Evolutionary conservation across 1,140 invertebrate species (phyloP), one percentile per base, ranked within the genome.

Genomic region (Danaus melanippus): DNA sequence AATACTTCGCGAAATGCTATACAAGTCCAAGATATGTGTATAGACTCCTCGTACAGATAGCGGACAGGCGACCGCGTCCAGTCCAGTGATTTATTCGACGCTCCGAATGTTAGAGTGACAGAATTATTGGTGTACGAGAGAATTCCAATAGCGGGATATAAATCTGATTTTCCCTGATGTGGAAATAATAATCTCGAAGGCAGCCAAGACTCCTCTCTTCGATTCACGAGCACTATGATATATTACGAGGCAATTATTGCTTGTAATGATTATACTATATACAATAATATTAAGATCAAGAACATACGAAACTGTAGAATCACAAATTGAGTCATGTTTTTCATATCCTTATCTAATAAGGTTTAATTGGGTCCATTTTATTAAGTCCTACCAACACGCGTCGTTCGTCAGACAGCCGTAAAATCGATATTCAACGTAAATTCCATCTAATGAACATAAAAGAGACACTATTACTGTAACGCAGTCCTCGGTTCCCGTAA

Each of bases 401-500:
- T 32, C 21, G 21, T 32, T 10, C 17, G 21, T 53, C 41, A 55
- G 58, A 51, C 53, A 60, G 42, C 47, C 53, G 48, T 60, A 17
- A 60, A 60, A 60, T 56, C 48, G 54, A 50, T 39, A 17, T 39
- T 41, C 50, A 1, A 48, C 17, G 39, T 48, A 48, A 12, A 5
- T 40, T 10, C 39, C 10, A 7, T 12, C 48, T 50, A 50, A 50
- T 12, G 48, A 50, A 40, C 39, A 17, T 40, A 46, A 40, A 12
- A 47, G 40, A 47, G 43, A 56, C 48, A 56, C 46, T 58, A 53
- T 57, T 57, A 58, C 53, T 48, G 56, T 59, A 45, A 56, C 15
- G 40, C 41, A 50, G 46, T 46, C 59, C 50, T 60, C 68, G 66
- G 69, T 69, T 66, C 66, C 59, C 42, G 54, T 67, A 58, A 66